Evolutionary conservation across 2,888 invertebrate genomes (phyloP), one percentile per base, ranked within the genome.

Genomic region (Acrobasis repandana): DNA sequence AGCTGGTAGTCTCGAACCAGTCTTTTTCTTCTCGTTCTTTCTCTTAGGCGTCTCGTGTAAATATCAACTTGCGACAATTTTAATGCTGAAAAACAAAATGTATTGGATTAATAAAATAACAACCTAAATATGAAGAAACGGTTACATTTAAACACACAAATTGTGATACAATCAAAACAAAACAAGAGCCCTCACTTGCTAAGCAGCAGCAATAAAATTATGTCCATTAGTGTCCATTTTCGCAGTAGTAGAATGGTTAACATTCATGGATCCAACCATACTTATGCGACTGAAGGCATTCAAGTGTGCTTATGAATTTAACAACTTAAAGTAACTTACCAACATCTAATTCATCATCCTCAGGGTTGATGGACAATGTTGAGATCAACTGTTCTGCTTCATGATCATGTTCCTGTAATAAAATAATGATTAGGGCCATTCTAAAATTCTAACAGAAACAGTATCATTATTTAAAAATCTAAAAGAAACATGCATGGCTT

Each of bases 11-110:
- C 98, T 58, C 97, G 93, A 15, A 97, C 97, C 60, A 98, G 94
- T 60, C 97, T 93, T 94, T 98, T 98, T 82, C 98, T 93, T 69
- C 97, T 93, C 50, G 96, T 96, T 66, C 98, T 93, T 82, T 98
- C 98, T 58, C 97, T 92, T 58, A 98, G 85, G 67, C 97, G 93
- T 64, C 96, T 93, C 6, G 96, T 96, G 80, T 98, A 98, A 93
- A 98, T 98, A 79, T 98, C 98, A 62, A 98, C 97, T 90, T 98
- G 97, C 28, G 98, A 96, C 70, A 98, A 88, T 88, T 98, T 98
- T 38, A 98, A 90, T 64, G 96, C 96, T 95, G 86, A 46, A 88
- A 88, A 58, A 46, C 62, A 59, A 61, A 54, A 14, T 18, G 2
- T 47, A 28, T 6, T 28, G 28, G 4, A 28, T 28, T 28, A 28